A percentile compares a stretch with the other conserved stretches of the same genome.
phyloP scores from a whole-genome alignment of 2,113 vertebrate genomes.

The Campylomormyrus numenius region DNA sequence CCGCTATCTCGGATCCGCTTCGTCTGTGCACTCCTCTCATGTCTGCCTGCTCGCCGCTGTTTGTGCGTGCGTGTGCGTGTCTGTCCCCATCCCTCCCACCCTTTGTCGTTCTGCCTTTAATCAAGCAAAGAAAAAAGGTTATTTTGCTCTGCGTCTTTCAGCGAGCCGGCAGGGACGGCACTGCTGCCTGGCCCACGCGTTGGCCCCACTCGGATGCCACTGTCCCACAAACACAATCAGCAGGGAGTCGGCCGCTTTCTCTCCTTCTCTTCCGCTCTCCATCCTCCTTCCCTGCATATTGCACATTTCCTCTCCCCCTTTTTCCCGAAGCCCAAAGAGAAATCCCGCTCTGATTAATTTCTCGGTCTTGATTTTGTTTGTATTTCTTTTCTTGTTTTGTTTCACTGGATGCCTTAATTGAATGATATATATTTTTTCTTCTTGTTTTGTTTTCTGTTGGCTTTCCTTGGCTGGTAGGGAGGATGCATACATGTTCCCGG shows the following conservation, averaged over 20 bases:
- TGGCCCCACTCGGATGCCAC: conserved; percentile 49
- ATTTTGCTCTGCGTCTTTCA: conserved; percentile 60
- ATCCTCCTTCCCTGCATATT: conserved; percentile 50
- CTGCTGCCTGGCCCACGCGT: conserved; percentile 49
- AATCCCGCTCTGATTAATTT: conserved; percentile 58
- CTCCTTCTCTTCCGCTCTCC: conserved; percentile 38
- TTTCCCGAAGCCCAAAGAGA: conserved; percentile 42
- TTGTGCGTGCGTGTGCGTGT: conserved; percentile 3
- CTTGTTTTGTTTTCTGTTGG: conserved; percentile 48
- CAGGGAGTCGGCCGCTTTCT: conserved; percentile 35
- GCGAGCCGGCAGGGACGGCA: conserved; percentile 38
- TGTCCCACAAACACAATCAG: conserved; percentile 53
- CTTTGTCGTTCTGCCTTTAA: conserved; percentile 58
- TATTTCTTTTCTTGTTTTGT: conserved; percentile 49
- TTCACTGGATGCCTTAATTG: conserved; percentile 58
- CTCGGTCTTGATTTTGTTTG: conserved; percentile 59
- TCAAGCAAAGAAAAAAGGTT: conserved; percentile 58
- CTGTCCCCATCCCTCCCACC: conserved; percentile 38
- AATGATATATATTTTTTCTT: conserved; percentile 44
- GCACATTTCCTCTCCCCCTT: conserved; percentile 55
- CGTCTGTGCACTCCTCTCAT: neutral
- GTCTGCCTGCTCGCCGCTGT: neutral
- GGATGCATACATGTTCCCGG: conserved; percentile 39
- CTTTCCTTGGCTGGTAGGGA: conserved; percentile 53
- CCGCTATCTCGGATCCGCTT: neutral